A percentile compares a stretch with the other conserved stretches of the same genome.
Conservation (phyloP, 2,888 invertebrate genomes). For the Dicranocentrus wangi region DNA sequence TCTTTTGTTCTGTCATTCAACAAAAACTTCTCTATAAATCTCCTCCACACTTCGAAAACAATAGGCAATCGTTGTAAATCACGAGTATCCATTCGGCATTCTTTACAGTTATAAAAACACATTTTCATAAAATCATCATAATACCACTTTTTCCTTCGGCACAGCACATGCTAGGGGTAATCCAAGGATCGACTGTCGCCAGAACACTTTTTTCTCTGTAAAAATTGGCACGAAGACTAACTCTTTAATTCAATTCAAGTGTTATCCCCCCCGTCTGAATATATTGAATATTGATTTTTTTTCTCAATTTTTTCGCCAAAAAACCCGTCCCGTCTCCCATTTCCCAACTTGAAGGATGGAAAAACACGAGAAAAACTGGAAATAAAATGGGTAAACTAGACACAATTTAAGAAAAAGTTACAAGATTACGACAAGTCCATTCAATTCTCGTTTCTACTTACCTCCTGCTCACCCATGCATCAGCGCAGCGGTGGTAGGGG, state of each 20-base stretch:
- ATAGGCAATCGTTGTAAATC: constrained; percentile 7
- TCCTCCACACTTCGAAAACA: neutral
- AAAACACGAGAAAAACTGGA: constrained; percentile 23
- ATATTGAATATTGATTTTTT: constrained; percentile 12
- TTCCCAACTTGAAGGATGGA: neutral
- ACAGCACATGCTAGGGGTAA: no score
- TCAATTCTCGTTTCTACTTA: neutral
- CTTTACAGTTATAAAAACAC: neutral
- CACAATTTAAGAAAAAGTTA: neutral
- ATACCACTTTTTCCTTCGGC: no score
- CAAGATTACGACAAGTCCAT: neutral
- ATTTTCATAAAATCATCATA: constrained; percentile 4
- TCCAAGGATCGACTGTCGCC: constrained; percentile 5
- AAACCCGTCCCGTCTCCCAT: constrained; percentile 5
- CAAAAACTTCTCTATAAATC: constrained; percentile 11
- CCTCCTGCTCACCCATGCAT: neutral
- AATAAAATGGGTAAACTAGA: constrained; percentile 6
- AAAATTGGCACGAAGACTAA: constrained; percentile 17
- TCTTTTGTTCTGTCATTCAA: no score
- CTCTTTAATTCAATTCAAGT: constrained; percentile 1
- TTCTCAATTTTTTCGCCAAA: neutral
- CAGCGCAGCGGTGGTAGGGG: neutral
- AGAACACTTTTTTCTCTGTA: neutral
- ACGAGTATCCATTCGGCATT: neutral
- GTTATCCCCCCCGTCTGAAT: neutral